These are phyloP conservation scores for Linnaemya tessellans DNA, from an alignment of 2,888 invertebrate genomes.

Conservation along the genomic window DNA sequence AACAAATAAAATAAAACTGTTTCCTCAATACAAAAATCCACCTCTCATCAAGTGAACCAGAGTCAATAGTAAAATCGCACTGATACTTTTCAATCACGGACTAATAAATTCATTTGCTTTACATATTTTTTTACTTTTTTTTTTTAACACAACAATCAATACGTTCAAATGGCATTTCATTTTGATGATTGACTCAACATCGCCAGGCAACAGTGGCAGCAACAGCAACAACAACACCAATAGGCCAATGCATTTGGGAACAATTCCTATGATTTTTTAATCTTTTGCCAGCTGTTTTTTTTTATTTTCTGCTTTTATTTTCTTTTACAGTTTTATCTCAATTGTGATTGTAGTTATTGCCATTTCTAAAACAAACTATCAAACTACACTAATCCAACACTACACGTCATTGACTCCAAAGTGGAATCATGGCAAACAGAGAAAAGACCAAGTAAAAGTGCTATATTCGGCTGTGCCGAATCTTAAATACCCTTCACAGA, in stretches of 20 bases:
- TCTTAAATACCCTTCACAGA: too few relatives aligned
- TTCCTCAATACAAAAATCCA: not conserved
- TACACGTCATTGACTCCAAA: slow-evolving; percentile 69
- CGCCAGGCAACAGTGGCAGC: not conserved
- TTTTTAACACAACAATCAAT: slow-evolving; percentile 39
- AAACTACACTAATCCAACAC: slow-evolving; percentile 70
- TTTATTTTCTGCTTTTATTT: slow-evolving; percentile 9
- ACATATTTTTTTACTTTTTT: not conserved
- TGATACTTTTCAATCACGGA: not conserved
- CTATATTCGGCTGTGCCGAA: too few relatives aligned
- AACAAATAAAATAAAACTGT: too few relatives aligned
- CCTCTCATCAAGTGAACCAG: not conserved
- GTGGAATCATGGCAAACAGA: slow-evolving; percentile 43
- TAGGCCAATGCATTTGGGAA: slow-evolving; percentile 61
- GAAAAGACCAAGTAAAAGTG: too few relatives aligned
- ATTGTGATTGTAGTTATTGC: slow-evolving; percentile 37
- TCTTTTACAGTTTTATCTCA: not conserved
- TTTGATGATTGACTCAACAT: slow-evolving; percentile 33
- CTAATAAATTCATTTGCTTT: slow-evolving; percentile 34
- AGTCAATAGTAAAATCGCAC: slow-evolving; percentile 17
- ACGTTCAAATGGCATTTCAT: slow-evolving; percentile 52
- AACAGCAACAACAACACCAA: slow-evolving; percentile 20
- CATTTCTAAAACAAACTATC: slow-evolving; percentile 67
- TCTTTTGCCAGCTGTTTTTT: slow-evolving; percentile 20
- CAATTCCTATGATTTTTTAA: slow-evolving; percentile 49